A percentile compares a stretch with the other conserved stretches of the same genome.
phyloP scores from a whole-genome alignment of 2,888 invertebrate genomes.

The Steinernema scapterisci region DNA sequence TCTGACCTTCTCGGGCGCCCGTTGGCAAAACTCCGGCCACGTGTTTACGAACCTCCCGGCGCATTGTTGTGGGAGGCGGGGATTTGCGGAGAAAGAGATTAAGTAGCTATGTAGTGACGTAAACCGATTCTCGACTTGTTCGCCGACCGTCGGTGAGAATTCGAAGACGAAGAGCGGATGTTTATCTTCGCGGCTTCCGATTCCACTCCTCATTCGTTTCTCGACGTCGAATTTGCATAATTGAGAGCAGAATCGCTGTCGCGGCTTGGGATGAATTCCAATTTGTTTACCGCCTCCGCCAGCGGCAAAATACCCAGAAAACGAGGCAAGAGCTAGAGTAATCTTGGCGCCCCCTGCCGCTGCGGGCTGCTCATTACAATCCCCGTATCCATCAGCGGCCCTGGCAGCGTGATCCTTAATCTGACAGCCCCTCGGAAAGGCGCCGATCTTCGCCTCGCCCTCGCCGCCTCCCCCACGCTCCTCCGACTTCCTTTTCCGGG shows the following conservation, averaged over 20 bases:
- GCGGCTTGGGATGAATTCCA: no score
- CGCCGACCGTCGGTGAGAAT: not conserved
- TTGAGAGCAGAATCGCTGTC: not conserved
- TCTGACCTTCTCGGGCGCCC: constrained; percentile 5
- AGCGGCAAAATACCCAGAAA: no score
- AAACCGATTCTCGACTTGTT: not conserved
- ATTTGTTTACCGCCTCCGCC: no score
- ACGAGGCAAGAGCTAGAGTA: no score
- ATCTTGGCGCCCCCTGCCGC: no score
- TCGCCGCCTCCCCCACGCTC: no score
- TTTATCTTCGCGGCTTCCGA: constrained; percentile 13
- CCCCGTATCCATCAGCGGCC: no score
- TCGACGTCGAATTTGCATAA: constrained; percentile 4
- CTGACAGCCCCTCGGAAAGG: no score
- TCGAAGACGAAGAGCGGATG: not conserved
- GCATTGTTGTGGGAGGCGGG: not conserved
- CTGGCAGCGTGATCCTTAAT: no score
- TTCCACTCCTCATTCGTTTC: not conserved
- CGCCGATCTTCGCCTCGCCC: no score
- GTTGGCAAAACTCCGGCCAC: not conserved
- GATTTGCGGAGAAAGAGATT: not conserved
- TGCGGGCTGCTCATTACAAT: no score
- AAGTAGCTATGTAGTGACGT: constrained; percentile 9
- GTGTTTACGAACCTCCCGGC: not conserved
- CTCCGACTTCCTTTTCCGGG: no score